Percentiles rank a stretch among this genome's conserved stretches.
phyloP scores from a whole-genome alignment of 2,888 invertebrate genomes.

The Cerceris ruficornis region DNA sequence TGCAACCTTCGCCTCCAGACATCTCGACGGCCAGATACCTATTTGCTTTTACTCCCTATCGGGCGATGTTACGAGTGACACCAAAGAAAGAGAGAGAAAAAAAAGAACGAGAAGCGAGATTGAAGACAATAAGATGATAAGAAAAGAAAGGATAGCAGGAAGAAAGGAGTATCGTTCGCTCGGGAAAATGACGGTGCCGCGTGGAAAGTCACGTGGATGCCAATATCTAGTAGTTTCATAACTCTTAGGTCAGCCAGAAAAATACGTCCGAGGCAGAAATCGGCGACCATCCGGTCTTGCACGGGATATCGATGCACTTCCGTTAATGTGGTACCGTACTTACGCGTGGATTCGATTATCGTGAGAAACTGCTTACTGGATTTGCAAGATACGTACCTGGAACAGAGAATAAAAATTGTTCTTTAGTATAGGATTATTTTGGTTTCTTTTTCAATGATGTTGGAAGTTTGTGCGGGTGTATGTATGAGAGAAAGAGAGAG shows the following conservation, averaged over 20 bases:
- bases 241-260: constrained; percentile 15
- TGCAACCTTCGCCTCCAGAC: constrained; percentile 51
- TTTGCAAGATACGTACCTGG: constrained; percentile 52
- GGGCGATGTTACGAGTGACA: constrained; percentile 11
- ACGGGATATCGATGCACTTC: neutral
- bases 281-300: too few relatives aligned
- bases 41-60: constrained; percentile 43
- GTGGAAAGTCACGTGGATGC: constrained; percentile 1
- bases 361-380: neutral
- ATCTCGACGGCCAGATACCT: constrained; percentile 33
- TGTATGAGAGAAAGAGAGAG: too few relatives aligned
- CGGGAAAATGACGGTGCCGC: neutral
- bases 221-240: constrained; percentile 9
- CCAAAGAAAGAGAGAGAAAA: too few relatives aligned
- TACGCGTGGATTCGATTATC: constrained; percentile 23
- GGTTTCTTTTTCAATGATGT: too few relatives aligned
- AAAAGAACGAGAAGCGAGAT: constrained; percentile 6
- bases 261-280: constrained; percentile 9
- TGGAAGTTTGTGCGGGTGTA: too few relatives aligned
- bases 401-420: constrained; percentile 34
- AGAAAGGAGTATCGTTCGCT: constrained; percentile 6
- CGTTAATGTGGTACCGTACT: constrained; percentile 36
- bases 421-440: neutral
- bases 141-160: constrained; percentile 27
- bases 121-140: constrained; percentile 49